Conservation (phyloP, 2,888 invertebrate species). For the Chrysolina americana region DNA sequence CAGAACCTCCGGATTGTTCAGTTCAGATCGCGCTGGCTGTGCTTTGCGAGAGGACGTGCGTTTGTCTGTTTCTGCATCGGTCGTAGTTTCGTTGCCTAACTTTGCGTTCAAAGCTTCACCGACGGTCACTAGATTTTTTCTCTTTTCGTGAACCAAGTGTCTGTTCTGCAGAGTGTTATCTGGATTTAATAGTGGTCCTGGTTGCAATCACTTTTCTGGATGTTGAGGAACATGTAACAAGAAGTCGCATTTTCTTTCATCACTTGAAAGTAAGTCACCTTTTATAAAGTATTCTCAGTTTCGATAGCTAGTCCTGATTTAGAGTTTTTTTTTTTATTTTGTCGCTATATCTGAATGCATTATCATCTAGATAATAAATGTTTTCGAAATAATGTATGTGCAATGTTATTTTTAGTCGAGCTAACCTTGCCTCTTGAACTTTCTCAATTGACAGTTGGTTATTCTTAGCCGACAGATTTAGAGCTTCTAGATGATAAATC, state of each 20-base stretch:
- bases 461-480: constrained; percentile 17
- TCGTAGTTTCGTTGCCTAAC: constrained; percentile 47
- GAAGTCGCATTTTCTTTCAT: constrained; percentile 34
- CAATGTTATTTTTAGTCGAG: constrained; percentile 20
- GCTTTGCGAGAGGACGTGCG: constrained; percentile 44
- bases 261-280: constrained; percentile 41
- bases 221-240: constrained; percentile 45
- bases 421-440: constrained; percentile 27
- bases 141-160: constrained; percentile 34
- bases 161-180: not conserved
- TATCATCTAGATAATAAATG: constrained; percentile 17
- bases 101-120: constrained; percentile 45
- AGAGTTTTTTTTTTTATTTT: not conserved
- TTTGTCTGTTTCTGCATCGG: constrained; percentile 34
- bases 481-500: not conserved
- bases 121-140: constrained; percentile 17
- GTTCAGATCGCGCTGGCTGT: constrained; percentile 48
- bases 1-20: constrained; percentile 30
- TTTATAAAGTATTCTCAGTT: not conserved
- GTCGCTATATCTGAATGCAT: constrained; percentile 2
- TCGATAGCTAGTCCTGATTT: not conserved
- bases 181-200: constrained; percentile 10
- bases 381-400: constrained; percentile 22
- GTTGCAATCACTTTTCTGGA: constrained; percentile 10
- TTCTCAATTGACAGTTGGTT: constrained; percentile 22